Base-by-base conservation (phyloP, 92 coral and sea anemone species). In the Epizoanthus rinbou region DNA sequence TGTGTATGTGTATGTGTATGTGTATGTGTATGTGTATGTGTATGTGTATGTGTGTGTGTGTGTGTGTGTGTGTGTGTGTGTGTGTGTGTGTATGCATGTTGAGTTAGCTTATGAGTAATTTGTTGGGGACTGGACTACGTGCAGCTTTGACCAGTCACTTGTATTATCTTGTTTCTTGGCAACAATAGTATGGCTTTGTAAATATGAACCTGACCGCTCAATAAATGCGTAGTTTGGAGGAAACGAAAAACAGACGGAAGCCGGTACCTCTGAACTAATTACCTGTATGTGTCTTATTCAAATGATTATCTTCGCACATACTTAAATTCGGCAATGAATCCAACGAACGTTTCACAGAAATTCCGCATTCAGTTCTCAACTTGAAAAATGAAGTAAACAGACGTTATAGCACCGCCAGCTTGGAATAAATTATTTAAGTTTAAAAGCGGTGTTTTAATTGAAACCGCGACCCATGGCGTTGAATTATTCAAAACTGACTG, bases 401-500 rank as follows among this genome's bases (percentile, higher is more conserved):
- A 39, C 64, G 39, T 76, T 14, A 50, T n/a, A 15, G 59, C 6
- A n/a, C 71, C 71, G 72, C 57, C 70, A 75, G 69, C 53, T 39
- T 39, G 59, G 41, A 78, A 78, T 78, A 71, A 78, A 78, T 78
- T 59, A 78, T 78, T 78, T 21, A 78, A 11, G 41, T 41, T 39
- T 5, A n/a, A 78, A 78, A 78, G 82, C 70, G 72, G 50, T 78
- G 82, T 78, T 78, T 78, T 78, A 60, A 78, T 78, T 43, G 54
- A 62, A 78, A 78, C 82, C 82, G 64, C 82, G 18, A 60, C 82
- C 25, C 57, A 22, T 18, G 22, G 24, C 6, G 69, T 62, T 78
- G 19, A 78, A 78, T 78, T 78, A 78, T 78, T 78, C 28, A 78
- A 39, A 78, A 47, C 39, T 0, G 21, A 47, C 57, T 2, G 39